Evolutionary conservation across 2,888 invertebrate genomes (phyloP).

Genomic region (Lycophotia porphyrea): DNA sequence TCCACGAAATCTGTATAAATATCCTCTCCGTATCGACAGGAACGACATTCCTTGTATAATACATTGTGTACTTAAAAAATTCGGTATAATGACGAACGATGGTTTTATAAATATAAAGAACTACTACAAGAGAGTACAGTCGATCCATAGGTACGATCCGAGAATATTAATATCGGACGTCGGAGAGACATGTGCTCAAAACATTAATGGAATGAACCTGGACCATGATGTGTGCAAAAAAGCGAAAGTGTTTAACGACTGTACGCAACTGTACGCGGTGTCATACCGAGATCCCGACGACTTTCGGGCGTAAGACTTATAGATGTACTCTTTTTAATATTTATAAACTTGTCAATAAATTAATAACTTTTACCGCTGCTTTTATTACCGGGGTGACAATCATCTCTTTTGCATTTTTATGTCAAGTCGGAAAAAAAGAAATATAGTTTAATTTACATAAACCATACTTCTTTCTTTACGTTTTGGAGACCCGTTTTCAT

Average conservation of each 20-base stretch:
- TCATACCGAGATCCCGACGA: slow-evolving; percentile 80
- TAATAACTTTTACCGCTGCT: slow-evolving; percentile 56
- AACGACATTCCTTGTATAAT: slow-evolving; percentile 87
- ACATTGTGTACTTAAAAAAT: slow-evolving; percentile 87
- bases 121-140: slow-evolving; percentile 85
- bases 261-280: slow-evolving; percentile 86
- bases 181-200: slow-evolving; percentile 86
- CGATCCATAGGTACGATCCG: slow-evolving; percentile 86
- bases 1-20: slow-evolving; percentile 84
- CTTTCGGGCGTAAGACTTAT: slow-evolving; percentile 36
- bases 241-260: slow-evolving; percentile 87
- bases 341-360: slow-evolving; percentile 70
- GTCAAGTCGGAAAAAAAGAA: too few species aligned
- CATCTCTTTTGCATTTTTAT: slow-evolving; percentile 56
- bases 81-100: slow-evolving; percentile 87
- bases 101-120: slow-evolving; percentile 85
- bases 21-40: slow-evolving; percentile 82
- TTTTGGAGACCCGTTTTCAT: slow-evolving; percentile 46
- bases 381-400: slow-evolving; percentile 63
- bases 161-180: slow-evolving; percentile 87
- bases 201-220: slow-evolving; percentile 86
- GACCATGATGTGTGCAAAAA: slow-evolving; percentile 88
- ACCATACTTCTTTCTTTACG: slow-evolving; percentile 55
- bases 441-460: too few species aligned
- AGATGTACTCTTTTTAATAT: slow-evolving; percentile 53